A percentile compares a stretch with the other conserved stretches of the same genome.
phyloP scores from a whole-genome alignment of 2,113 vertebrate genomes.

The Rafetus swinhoei region DNA sequence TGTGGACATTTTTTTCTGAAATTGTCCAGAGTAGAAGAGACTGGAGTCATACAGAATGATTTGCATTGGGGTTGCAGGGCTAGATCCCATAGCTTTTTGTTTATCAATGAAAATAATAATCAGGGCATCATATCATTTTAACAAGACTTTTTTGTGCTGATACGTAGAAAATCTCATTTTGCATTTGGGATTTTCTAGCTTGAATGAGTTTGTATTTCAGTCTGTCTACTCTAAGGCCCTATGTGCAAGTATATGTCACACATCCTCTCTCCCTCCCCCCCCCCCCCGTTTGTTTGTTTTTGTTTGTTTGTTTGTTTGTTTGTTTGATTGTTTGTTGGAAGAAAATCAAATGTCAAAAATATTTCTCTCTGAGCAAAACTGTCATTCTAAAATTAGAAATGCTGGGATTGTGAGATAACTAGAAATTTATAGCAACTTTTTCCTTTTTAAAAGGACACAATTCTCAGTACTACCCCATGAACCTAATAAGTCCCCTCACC shows the following conservation, averaged over 20 bases:
- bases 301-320: background rate
- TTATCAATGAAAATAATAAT: fast-evolving
- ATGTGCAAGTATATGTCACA: background rate
- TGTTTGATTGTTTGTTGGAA: background rate
- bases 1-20: background rate
- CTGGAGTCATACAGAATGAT: fast-evolving
- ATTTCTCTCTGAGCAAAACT: background rate
- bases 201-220: background rate
- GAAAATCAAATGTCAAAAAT: background rate
- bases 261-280: no score
- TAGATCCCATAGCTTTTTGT: background rate
- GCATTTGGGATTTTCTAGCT: background rate
- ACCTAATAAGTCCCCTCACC: background rate
- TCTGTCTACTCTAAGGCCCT: background rate
- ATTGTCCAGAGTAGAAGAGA: background rate
- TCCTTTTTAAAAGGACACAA: background rate
- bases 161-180: background rate
- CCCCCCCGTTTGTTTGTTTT: no score
- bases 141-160: background rate
- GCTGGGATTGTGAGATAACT: background rate
- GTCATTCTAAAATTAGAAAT: background rate
- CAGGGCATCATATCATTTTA: fast-evolving
- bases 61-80: fast-evolving
- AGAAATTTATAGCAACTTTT: background rate
- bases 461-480: background rate